Evolutionary conservation across 2,888 invertebrate species (phyloP), one percentile per base, ranked within the genome.

Genomic region (Rutpela maculata): DNA sequence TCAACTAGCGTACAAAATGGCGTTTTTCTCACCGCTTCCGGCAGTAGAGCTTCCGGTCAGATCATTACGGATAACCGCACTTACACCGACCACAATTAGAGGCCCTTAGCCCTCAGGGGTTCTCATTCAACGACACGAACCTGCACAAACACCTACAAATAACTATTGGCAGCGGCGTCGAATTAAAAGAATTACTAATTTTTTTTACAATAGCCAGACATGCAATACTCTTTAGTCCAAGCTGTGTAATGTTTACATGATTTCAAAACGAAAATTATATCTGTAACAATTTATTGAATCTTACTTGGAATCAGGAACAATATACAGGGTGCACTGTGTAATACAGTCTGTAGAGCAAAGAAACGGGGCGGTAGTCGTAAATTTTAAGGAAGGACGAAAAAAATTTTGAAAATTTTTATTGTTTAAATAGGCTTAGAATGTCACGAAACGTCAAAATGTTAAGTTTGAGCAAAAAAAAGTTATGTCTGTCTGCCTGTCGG

Each of bases 21-120:
- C 90, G 89, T 90, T 90, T 90, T 90, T 90, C 90, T 90, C 89
- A 88, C 89, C 89, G 88, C 90, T 90, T 90, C 90, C 90, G 88
- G 88, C 86, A 85, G 84, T 79, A 81, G 81, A 80, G 86, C 85
- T 89, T 89, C 89, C 89, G 89, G 88, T 87, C 87, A 89, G 89
- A 89, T 90, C 88, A 89, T 89, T 88, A 88, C 88, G 88, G 89
- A 89, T 89, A 89, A 89, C 88, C 89, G 84, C 87, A 86, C 86
- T 85, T 83, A 80, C 82, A 75, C 77, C 74, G 70, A 71, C 78
- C 77, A 77, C 81, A 81, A 81, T 81, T 81, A 79, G 71, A 76
- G 72, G 68, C 63, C 77, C 78, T 74, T 67, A 74, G 68, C 72
- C 62, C 68, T 38, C 50, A 66, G 78, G 80, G 78, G 31, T 77